A percentile compares a stretch with the other conserved stretches of the same genome.
These are phyloP conservation scores for Harpagus bidentatus DNA, from an alignment of 2,113 vertebrate genomes.

Conservation along the genomic window DNA sequence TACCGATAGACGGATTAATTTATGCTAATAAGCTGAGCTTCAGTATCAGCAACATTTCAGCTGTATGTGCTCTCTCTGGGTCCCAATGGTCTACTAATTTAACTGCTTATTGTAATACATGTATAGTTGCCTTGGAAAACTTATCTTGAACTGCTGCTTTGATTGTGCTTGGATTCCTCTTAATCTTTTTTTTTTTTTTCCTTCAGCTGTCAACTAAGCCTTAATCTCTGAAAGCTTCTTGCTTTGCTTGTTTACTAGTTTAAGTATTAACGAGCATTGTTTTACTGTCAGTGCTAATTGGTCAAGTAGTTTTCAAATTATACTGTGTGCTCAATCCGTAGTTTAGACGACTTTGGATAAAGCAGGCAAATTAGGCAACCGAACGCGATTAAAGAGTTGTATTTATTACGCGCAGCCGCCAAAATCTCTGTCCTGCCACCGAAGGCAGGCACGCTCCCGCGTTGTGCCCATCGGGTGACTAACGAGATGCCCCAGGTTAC, in stretches of 20 bases:
- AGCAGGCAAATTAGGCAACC: not conserved
- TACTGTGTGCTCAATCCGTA: not conserved
- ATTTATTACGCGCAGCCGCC: not conserved
- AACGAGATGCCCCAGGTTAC: not conserved
- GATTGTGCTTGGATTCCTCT: not conserved
- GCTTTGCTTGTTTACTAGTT: constrained; percentile 38
- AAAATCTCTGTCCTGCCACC: not conserved
- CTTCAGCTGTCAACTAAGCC: constrained; percentile 47
- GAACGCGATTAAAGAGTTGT: not conserved
- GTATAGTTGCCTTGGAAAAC: constrained; percentile 26
- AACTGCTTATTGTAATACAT: constrained; percentile 5
- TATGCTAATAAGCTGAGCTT: constrained; percentile 32
- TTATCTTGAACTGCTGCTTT: constrained; percentile 9
- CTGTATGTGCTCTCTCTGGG: not conserved
- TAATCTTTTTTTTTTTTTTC: not conserved
- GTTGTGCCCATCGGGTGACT: not conserved
- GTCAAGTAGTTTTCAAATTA: not conserved
- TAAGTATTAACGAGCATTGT: constrained; percentile 1
- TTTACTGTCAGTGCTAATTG: not conserved
- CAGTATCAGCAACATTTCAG: not conserved
- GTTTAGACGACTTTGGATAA: not conserved
- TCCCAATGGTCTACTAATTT: constrained; percentile 11
- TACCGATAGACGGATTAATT: constrained; percentile 10
- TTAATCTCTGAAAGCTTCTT: constrained; percentile 38
- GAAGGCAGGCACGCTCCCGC: accelerated